Base-by-base conservation (phyloP, 2,113 vertebrate species). In the Centropristis striata region DNA sequence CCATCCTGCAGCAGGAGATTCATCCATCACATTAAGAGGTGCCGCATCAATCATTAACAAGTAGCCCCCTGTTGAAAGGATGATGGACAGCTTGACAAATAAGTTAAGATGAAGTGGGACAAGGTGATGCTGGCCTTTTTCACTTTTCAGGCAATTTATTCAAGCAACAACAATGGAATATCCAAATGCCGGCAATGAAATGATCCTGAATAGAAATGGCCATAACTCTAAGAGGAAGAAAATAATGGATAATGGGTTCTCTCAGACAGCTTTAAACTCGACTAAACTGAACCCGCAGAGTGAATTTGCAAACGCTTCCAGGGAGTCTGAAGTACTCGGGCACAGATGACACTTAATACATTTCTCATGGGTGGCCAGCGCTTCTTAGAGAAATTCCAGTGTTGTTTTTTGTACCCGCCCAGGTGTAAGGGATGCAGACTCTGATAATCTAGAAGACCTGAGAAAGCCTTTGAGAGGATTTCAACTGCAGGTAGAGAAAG, bases 21-120 rank as follows among this genome's bases (percentile, higher is more conserved):
- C 92, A 92, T 92, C 91, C 89, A 92, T 92, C 91, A 92, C 92
- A 90, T 94, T 91, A 92, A 86, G 86, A 92, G 92, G 92, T 90
- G 92, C 76, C 37, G 73, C 90, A 94, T 94, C 87, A 92, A 93
- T 93, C 93, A 94, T 93, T 94, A 92, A 93, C 92, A 86, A 90
- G 92, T 79, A 88, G 87, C 77, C 81, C 74, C 78, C 64, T 70
- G 86, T 68, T 92, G 91, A 93, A 90, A 87, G 88, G 80, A 88
- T 90, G 92, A 92, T 65, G 80, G 93, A 92, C 92, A 92, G 90
- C 81, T 90, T 83, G 86, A 92, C 90, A 92, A 93, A 92, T 92
- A 93, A 91, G 89, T 90, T 81, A 78, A 91, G 90, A 91, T 86
- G 81, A 90, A 86, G 79, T 81, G 79, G 82, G 83, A 83, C 91